Percentiles rank a stretch among this genome's conserved stretches.
phyloP scores from a whole-genome alignment of 2,797 vertebrate species.

The Chanos chanos region DNA sequence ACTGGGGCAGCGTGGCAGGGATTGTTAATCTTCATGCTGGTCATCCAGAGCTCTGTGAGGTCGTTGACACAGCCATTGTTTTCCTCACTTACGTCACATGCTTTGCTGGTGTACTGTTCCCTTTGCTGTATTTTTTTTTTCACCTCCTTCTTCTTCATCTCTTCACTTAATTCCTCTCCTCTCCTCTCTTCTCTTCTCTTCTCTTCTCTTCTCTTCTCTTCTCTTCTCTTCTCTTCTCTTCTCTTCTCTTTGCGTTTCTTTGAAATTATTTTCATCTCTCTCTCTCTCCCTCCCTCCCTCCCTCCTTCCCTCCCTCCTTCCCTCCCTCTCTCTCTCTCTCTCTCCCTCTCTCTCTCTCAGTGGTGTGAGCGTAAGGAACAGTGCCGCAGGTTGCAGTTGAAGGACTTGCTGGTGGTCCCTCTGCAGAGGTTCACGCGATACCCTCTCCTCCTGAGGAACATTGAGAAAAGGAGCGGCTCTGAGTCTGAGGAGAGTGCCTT shows the following conservation, averaged over 20 bases:
- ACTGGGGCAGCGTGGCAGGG: not conserved
- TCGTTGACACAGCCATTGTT: not conserved
- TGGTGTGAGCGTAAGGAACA: constrained; percentile 86
- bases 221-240: not conserved
- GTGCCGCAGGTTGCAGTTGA: constrained; percentile 77
- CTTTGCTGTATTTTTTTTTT: constrained; percentile 22
- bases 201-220: not conserved
- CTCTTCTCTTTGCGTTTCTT: constrained; percentile 12
- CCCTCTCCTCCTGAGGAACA: constrained; percentile 82
- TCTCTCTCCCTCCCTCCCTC: not conserved
- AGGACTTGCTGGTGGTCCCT: constrained; percentile 83
- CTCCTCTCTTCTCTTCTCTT: not conserved
- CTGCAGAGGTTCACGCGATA: constrained; percentile 84
- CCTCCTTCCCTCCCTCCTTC: not conserved
- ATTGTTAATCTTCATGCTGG: not conserved
- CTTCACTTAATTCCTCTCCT: constrained; percentile 13
- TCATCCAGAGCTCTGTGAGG: not conserved
- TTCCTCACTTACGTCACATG: not conserved
- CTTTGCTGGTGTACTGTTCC: constrained; percentile 7
- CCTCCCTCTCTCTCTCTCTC: constrained; percentile 10
- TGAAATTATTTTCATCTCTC: constrained; percentile 9
- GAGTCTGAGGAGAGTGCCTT: constrained; percentile 67
- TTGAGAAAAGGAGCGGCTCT: constrained; percentile 73
- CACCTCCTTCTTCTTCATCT: not conserved
- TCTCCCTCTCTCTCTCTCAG: constrained; percentile 56